A percentile compares a stretch with the other conserved stretches of the same genome.
phyloP scores from a whole-genome alignment of 2,797 vertebrate species.

The Acanthurus leucopareius region DNA sequence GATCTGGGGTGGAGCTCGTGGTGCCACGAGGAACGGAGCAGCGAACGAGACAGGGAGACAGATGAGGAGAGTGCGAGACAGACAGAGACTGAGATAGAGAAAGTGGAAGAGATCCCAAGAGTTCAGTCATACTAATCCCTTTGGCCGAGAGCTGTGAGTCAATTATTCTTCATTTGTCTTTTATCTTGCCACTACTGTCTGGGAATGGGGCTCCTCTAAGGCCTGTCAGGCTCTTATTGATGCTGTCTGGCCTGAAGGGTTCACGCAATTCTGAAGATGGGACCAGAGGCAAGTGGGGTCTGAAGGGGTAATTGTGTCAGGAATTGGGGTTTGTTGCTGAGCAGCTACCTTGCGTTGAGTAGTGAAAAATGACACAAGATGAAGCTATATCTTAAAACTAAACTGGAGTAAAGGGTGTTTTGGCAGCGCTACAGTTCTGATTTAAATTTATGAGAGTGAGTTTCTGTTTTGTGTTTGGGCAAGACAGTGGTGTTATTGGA shows the following conservation, averaged over 20 bases:
- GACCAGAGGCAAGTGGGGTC: conserved; percentile 53
- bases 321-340: conserved; percentile 64
- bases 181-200: conserved; percentile 78
- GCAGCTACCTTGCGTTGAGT: conserved; percentile 28
- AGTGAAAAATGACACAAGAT: conserved; percentile 21
- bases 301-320: conserved; percentile 72
- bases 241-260: conserved; percentile 76
- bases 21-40: conserved; percentile 38
- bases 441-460: conserved; percentile 35
- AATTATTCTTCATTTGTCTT: conserved; percentile 87
- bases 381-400: conserved; percentile 35
- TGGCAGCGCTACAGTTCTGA: conserved; percentile 32
- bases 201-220: conserved; percentile 65
- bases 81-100: conserved; percentile 66
- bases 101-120: conserved; percentile 73
- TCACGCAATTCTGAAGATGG: conserved; percentile 62
- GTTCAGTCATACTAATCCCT: conserved; percentile 83
- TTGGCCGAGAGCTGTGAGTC: conserved; percentile 81
- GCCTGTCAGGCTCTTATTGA: conserved; percentile 70
- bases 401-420: conserved; percentile 13
- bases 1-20: conserved; percentile 38
- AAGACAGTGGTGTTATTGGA: conserved; percentile 27
- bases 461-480: conserved; percentile 32
- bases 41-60: conserved; percentile 51
- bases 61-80: conserved; percentile 58